Conservation (phyloP, 2,888 invertebrate species). For the Colletes collaris region DNA sequence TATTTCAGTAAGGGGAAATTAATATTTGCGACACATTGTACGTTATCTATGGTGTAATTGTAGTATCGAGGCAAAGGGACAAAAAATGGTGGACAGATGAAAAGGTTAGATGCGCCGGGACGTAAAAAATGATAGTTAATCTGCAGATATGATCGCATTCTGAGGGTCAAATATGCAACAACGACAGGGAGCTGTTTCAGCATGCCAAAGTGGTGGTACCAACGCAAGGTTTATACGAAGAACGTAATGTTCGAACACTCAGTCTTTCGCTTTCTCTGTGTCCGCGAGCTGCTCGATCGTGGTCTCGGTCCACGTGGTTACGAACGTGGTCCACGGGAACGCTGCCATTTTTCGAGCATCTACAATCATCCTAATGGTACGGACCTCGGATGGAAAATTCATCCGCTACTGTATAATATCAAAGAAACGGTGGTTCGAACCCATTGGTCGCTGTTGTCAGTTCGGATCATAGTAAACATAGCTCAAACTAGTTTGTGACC, state of each 20-base stretch:
- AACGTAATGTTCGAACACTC: conserved; percentile 77
- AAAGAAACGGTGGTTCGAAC: too few species aligned
- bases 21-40: too few species aligned
- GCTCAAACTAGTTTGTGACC: too few species aligned
- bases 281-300: conserved; percentile 70
- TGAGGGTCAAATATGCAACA: conserved; percentile 34
- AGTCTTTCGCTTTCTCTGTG: conserved; percentile 82
- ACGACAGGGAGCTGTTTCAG: conserved; percentile 13
- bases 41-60: too few species aligned
- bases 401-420: too few species aligned
- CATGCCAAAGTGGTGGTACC: conserved; percentile 70
- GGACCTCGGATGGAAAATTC: not conserved
- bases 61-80: too few species aligned
- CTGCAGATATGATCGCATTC: not conserved
- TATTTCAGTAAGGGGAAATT: too few species aligned
- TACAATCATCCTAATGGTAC: not conserved
- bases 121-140: too few species aligned
- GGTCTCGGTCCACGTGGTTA: conserved; percentile 67
- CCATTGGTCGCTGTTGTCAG: too few species aligned
- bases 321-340: conserved; percentile 31
- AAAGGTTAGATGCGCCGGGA: too few species aligned
- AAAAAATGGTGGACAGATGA: too few species aligned
- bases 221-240: conserved; percentile 79
- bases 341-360: conserved; percentile 5
- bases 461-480: too few species aligned